Evolutionary conservation across 2,797 vertebrate genomes (phyloP), one percentile per base, ranked within the genome.

Genomic region (Tragelaphus oryx): DNA sequence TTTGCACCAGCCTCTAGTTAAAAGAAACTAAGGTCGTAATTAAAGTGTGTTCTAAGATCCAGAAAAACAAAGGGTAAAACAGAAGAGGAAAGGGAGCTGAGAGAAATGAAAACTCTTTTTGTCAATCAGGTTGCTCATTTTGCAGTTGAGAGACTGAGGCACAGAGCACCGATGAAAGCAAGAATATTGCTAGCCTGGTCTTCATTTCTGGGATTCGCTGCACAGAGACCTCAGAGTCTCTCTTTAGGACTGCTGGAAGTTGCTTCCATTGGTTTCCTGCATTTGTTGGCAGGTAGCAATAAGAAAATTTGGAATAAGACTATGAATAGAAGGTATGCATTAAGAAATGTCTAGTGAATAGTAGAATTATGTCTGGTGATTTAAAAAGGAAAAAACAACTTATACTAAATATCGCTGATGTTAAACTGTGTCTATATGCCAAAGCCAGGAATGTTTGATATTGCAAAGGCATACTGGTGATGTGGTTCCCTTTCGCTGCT

Each of bases 281-380:
- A 14, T 65, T 16, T 59, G 13, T 82, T 96, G 83, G 79, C 59
- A 95, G 46, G 65, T 89, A 74, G 75, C 79, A 87, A 82, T 44
- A 95, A 46, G 46, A 59, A 75, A 82, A 91, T 91, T 93, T 88
- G 68, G 82, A 87, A 75, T 86, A 79, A 79, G 52, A 79, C 54
- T 96, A 82, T 93, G 94, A 94, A 86, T 96, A 94, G 95, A 96
- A 95, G 54, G 26, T 91, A 86, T 18, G 16, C n/a, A 30, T 89
- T 92, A 89, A 33, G 44, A 44, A 84, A 82, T 9, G 2, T 79
- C 92, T 91, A 88, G 41, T 90, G 65, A 74, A 94, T 41, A 88
- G 28, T 90, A 52, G 54, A 84, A 52, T 68, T 92, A 37, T 59
- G 54, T 71, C 50, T 93, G n/a, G 3, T 62, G n/a, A 78, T 83